These are phyloP conservation scores for Enteromius paludinosus DNA, from an alignment of 2,797 vertebrate species.

Conservation along the genomic window DNA sequence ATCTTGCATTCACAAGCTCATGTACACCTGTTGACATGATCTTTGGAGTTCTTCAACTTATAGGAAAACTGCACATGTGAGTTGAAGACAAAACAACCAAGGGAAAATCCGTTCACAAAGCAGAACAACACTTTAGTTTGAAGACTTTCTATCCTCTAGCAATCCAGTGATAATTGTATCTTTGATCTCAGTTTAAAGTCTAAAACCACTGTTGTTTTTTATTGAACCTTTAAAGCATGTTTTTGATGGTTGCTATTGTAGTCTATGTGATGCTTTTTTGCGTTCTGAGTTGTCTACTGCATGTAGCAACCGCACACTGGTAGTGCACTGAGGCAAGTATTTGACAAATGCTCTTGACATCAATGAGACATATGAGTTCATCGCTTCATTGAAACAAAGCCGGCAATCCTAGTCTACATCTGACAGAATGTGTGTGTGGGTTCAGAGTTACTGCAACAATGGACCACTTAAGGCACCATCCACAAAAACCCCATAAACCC, in stretches of 20 bases:
- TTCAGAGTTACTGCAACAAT: background rate
- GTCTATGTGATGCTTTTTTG: background rate
- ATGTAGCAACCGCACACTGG: background rate
- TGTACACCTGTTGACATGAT: background rate
- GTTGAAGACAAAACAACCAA: background rate
- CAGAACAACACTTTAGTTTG: background rate
- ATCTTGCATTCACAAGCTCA: background rate
- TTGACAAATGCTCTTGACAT: slow-evolving; percentile 47
- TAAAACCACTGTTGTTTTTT: background rate
- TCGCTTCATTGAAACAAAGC: slow-evolving; percentile 46
- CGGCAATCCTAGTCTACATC: background rate
- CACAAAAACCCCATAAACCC: slow-evolving; percentile 37
- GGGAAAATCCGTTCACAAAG: background rate
- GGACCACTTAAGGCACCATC: background rate
- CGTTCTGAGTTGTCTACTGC: background rate
- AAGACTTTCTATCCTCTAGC: background rate
- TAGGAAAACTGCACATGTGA: background rate
- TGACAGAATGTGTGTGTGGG: background rate
- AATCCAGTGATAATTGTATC: background rate
- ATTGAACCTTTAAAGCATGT: background rate
- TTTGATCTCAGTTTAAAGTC: background rate
- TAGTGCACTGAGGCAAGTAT: slow-evolving; percentile 21
- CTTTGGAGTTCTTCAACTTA: background rate
- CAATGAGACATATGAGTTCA: slow-evolving; percentile 62
- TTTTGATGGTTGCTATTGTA: background rate